A percentile compares a stretch with the other conserved stretches of the same genome.
phyloP scores from a whole-genome alignment of 1,140 invertebrate genomes.

The Calliopsis andreniformis region DNA sequence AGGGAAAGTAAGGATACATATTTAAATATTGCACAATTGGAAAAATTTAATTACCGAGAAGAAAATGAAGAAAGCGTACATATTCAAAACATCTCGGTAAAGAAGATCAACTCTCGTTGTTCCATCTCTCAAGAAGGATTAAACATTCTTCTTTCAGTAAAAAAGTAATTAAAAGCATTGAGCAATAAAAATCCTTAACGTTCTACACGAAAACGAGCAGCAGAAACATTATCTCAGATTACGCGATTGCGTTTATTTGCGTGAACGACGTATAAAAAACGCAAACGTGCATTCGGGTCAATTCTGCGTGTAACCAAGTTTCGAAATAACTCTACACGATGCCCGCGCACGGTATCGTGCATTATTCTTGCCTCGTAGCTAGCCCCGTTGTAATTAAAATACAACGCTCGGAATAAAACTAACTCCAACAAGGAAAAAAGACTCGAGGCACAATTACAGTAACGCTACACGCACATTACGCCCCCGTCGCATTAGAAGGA shows the following conservation, averaged over 20 bases:
- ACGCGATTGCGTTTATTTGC: conserved; percentile 1
- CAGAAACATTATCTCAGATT: background rate
- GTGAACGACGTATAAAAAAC: background rate
- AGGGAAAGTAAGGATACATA: background rate
- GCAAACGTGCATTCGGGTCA: background rate
- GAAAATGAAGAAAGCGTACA: background rate
- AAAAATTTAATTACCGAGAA: background rate
- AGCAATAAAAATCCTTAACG: background rate
- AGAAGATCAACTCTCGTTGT: too few relatives aligned
- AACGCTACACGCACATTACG: too few relatives aligned
- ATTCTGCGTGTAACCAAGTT: conserved; percentile 1
- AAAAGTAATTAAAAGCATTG: background rate
- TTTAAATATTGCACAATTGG: background rate
- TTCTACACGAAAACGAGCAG: background rate
- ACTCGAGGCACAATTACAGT: too few relatives aligned
- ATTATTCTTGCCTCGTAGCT: conserved; percentile 25
- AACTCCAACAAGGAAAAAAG: too few relatives aligned
- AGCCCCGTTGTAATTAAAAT: conserved; percentile 32
- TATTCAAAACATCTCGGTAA: too few relatives aligned
- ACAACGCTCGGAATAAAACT: background rate
- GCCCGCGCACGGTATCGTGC: background rate
- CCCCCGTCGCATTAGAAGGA: too few relatives aligned
- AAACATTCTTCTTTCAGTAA: background rate
- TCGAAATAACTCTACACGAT: conserved; percentile 7
- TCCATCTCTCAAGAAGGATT: too few relatives aligned